phyloP scores from a whole-genome alignment of 1,140 invertebrate genomes.

The Oscheius sp. region DNA sequence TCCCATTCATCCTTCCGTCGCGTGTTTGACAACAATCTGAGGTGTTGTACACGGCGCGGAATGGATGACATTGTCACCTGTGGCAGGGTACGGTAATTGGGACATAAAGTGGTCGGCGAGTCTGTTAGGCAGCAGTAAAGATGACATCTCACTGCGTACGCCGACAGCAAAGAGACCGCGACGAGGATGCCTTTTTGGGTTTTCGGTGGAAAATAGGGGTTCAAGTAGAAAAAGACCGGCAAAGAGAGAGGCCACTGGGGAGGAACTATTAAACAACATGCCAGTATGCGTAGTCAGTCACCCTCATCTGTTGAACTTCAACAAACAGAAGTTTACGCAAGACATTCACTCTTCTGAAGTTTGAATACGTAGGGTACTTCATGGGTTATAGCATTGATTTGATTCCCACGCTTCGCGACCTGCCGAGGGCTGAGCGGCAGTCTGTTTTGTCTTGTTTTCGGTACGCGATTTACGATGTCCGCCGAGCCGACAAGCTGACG shows the following conservation, averaged over 20 bases:
- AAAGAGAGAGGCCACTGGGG: background rate
- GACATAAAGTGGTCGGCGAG: background rate
- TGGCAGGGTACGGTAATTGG: slow-evolving; percentile 2
- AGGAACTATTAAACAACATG: background rate
- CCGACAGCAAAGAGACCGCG: background rate
- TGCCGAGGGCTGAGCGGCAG: too few species aligned
- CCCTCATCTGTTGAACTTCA: background rate
- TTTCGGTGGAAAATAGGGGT: background rate
- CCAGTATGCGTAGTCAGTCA: too few species aligned
- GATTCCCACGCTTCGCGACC: too few species aligned
- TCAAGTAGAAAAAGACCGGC: background rate
- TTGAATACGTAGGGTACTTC: too few species aligned
- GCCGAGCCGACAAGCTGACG: too few species aligned
- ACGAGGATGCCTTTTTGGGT: background rate
- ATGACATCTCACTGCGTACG: background rate
- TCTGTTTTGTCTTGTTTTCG: too few species aligned
- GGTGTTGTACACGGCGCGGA: too few species aligned
- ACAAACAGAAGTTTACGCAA: background rate
- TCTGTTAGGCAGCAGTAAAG: background rate
- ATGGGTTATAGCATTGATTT: too few species aligned
- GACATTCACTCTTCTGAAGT: too few species aligned
- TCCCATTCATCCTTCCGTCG: too few species aligned
- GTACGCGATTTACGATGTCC: too few species aligned
- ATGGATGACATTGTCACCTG: background rate
- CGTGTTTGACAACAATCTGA: too few species aligned